These are phyloP conservation scores for Aspidoscelis tigris DNA, from an alignment of 2,113 vertebrate genomes.

Conservation along the genomic window DNA sequence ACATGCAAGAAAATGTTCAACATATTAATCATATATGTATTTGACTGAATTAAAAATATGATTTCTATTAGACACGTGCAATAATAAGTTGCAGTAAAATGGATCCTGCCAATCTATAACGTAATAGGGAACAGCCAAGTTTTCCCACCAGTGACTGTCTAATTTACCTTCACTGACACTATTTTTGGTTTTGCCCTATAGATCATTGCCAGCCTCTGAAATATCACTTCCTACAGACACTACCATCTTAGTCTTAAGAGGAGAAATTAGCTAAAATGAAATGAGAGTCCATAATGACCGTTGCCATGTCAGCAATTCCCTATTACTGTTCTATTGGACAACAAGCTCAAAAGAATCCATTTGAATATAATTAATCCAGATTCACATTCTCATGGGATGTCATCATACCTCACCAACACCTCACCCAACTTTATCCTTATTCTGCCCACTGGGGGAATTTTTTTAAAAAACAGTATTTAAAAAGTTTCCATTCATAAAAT, in stretches of 20 bases:
- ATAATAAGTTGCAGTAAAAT: too few relatives aligned
- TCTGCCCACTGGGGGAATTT: neutral
- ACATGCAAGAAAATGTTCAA: too few relatives aligned
- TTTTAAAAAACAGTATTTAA: too few relatives aligned
- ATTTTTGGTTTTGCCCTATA: too few relatives aligned
- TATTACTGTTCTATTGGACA: conserved; percentile 12
- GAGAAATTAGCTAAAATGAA: neutral
- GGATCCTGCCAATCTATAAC: too few relatives aligned
- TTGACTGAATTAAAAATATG: too few relatives aligned
- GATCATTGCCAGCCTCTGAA: neutral
- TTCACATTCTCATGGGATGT: neutral
- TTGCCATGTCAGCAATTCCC: conserved; percentile 4
- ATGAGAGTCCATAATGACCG: conserved; percentile 23
- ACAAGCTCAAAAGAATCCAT: neutral
- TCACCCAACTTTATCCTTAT: conserved; percentile 23
- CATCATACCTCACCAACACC: too few relatives aligned
- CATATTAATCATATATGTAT: too few relatives aligned
- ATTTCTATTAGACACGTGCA: too few relatives aligned
- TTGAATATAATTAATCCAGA: neutral
- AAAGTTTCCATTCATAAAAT: neutral
- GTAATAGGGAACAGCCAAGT: too few relatives aligned
- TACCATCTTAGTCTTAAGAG: conserved; percentile 5
- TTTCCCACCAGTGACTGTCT: too few relatives aligned
- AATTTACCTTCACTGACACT: too few relatives aligned
- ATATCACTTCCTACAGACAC: neutral